Conservation (phyloP, 1,140 invertebrate species). For the Zaprionus taronus region DNA sequence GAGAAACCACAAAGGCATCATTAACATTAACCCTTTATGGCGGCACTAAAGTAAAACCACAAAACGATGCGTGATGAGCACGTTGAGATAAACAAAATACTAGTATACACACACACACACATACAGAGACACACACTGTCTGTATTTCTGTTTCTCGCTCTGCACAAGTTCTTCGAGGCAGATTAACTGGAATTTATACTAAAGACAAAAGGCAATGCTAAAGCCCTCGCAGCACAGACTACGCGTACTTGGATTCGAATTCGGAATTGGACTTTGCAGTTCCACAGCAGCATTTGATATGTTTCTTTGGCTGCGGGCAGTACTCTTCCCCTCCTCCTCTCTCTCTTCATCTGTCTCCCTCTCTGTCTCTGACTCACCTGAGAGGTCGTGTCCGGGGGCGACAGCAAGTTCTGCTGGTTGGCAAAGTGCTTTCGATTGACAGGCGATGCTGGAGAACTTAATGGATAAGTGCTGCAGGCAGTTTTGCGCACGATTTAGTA, state of each 20-base stretch:
- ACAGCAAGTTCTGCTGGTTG: conserved; percentile 27
- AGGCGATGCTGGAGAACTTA: conserved; percentile 56
- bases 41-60: conserved; percentile 77
- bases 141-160: conserved; percentile 26
- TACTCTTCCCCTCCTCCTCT: conserved; percentile 3
- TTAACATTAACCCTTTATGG: conserved; percentile 81
- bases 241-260: conserved; percentile 9
- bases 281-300: conserved; percentile 45
- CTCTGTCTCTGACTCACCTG: conserved; percentile 46
- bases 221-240: conserved; percentile 10
- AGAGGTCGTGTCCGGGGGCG: conserved; percentile 31
- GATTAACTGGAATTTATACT: conserved; percentile 65
- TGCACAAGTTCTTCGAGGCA: conserved; percentile 13
- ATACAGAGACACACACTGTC: conserved; percentile 1
- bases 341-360: background rate
- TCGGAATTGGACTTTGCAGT: conserved; percentile 24
- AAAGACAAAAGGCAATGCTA: conserved; percentile 45
- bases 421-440: conserved; percentile 59
- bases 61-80: conserved; percentile 80
- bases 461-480: conserved; percentile 44
- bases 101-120: conserved; percentile 17
- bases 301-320: conserved; percentile 49
- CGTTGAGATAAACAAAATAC: conserved; percentile 80
- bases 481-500: conserved; percentile 25
- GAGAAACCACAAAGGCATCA: conserved; percentile 60